Conservation (phyloP, 2,113 vertebrate species). For the Bos indicus region DNA sequence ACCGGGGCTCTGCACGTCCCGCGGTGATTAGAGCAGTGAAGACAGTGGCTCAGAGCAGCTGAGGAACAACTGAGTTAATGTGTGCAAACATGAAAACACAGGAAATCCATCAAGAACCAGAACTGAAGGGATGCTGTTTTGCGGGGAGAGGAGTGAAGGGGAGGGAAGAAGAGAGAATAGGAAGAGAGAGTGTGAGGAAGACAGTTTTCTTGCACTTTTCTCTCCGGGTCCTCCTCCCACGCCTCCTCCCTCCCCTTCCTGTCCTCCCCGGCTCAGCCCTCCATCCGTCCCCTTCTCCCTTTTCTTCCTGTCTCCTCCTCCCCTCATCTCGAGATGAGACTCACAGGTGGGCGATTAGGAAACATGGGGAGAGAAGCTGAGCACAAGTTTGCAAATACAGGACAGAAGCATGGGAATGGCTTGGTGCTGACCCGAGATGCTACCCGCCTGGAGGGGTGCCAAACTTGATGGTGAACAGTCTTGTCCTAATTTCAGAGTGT, state of each 20-base stretch:
- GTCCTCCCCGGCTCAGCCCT: accelerated
- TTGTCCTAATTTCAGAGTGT: background rate
- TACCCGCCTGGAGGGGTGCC: background rate
- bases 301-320: background rate
- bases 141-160: background rate
- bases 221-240: accelerated
- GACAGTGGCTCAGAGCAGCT: too few species aligned
- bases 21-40: background rate
- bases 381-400: background rate
- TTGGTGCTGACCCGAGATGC: background rate
- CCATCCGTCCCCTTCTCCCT: accelerated
- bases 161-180: background rate
- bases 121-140: background rate
- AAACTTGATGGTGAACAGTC: background rate
- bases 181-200: background rate
- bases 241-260: background rate
- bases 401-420: background rate
- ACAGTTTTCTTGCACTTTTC: background rate
- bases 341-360: background rate
- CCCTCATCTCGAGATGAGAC: background rate
- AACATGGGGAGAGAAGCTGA: background rate
- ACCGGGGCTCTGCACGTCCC: background rate
- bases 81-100: background rate
- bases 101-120: background rate
- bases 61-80: background rate